A percentile compares a stretch with the other conserved stretches of the same genome.
Evolutionary conservation across 2,888 invertebrate genomes (phyloP).

Genomic region (Escarpia spicata): DNA sequence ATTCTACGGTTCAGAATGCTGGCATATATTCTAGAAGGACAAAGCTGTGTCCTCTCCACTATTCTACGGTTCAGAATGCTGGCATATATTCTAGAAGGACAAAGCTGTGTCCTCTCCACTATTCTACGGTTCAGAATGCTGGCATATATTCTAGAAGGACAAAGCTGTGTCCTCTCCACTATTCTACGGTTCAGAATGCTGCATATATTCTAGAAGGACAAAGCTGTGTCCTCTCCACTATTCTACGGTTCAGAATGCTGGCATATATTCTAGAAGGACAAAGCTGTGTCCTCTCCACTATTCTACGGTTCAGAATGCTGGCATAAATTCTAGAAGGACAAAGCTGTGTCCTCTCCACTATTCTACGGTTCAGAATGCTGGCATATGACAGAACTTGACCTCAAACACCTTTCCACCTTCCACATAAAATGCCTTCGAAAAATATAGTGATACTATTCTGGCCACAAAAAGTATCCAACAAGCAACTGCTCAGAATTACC

Average conservation of each 20-base stretch:
- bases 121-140: no score
- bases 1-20: no score
- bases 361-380: no score
- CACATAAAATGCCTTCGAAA: background rate
- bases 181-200: background rate
- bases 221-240: background rate
- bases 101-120: background rate
- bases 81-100: conserved; percentile 19
- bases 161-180: background rate
- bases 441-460: background rate
- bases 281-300: background rate
- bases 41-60: background rate
- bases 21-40: conserved; percentile 19
- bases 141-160: conserved; percentile 19
- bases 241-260: no score
- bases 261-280: conserved; percentile 20
- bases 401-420: conserved; percentile 17
- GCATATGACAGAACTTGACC: conserved; percentile 18
- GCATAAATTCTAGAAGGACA: conserved; percentile 14
- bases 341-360: background rate
- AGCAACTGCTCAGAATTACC: background rate
- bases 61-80: no score
- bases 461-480: background rate
- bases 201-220: conserved; percentile 20
- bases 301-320: no score